Percentiles rank a stretch among this genome's conserved stretches.
phyloP scores from a whole-genome alignment of 2,888 invertebrate genomes.

The Drosophila siamana region DNA sequence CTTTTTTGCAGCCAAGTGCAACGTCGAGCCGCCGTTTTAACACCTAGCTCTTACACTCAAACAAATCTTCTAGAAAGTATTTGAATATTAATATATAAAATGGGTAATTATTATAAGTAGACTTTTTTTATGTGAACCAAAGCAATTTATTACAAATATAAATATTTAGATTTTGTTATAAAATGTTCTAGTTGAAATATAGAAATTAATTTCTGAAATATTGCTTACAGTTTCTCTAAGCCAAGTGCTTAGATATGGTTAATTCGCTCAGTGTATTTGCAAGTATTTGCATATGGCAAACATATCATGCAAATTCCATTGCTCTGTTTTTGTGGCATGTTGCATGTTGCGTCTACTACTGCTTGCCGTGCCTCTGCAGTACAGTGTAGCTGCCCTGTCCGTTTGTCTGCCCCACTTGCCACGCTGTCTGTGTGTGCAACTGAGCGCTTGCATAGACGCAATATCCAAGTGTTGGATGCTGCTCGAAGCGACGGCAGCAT shows the following conservation, averaged over 20 bases:
- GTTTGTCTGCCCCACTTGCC: constrained; percentile 17
- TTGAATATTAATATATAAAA: too few relatives aligned
- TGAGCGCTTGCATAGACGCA: background rate
- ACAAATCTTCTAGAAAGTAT: constrained; percentile 8
- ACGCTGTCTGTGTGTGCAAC: constrained; percentile 10
- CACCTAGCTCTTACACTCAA: constrained; percentile 14
- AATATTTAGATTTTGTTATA: too few relatives aligned
- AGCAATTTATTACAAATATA: too few relatives aligned
- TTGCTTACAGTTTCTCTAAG: background rate
- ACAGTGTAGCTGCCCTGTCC: constrained; percentile 30
- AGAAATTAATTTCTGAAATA: background rate
- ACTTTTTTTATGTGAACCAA: too few relatives aligned
- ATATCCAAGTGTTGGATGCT: constrained; percentile 1
- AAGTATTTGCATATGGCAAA: constrained; percentile 71
- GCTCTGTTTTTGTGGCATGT: constrained; percentile 39
- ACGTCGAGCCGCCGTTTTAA: constrained; percentile 20
- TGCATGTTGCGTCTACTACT: constrained; percentile 13
- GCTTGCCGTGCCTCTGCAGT: constrained; percentile 9
- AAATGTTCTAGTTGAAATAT: background rate
- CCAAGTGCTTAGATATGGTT: too few relatives aligned
- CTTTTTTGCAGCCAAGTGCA: constrained; percentile 17
- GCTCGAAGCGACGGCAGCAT: constrained; percentile 20
- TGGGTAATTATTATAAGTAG: too few relatives aligned
- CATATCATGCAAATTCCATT: constrained; percentile 71
- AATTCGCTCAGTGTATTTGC: constrained; percentile 47